Evolutionary conservation across 2,113 vertebrate genomes (phyloP).

Genomic region (Athene cunicularia): DNA sequence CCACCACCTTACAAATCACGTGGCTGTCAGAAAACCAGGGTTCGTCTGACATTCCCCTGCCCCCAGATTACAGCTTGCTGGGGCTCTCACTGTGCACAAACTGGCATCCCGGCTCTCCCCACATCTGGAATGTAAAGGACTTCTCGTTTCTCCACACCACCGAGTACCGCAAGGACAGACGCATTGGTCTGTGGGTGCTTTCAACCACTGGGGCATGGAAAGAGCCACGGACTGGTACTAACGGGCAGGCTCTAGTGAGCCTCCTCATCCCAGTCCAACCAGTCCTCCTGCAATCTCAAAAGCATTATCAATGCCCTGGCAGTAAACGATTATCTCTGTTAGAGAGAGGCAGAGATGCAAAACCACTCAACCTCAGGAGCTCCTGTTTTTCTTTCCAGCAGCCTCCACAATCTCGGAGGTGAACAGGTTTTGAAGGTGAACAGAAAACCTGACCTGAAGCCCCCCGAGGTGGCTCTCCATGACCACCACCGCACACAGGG

Average conservation of each 20-base stretch:
- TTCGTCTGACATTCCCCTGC: accelerated
- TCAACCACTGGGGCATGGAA: not conserved
- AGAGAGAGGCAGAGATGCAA: not conserved
- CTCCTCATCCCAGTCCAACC: not conserved
- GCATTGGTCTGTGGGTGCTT: not conserved
- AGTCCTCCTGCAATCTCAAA: not conserved
- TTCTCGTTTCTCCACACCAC: not conserved
- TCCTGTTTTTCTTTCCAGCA: not conserved
- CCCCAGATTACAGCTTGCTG: not conserved
- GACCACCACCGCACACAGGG: accelerated
- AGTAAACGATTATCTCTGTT: not conserved
- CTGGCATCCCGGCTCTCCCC: not conserved
- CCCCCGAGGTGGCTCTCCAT: not conserved
- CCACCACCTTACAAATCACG: not conserved
- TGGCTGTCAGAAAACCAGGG: not conserved
- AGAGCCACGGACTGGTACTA: not conserved
- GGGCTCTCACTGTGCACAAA: not conserved
- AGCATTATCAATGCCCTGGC: not conserved
- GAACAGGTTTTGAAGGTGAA: not conserved
- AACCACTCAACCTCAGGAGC: not conserved
- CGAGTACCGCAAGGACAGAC: not conserved
- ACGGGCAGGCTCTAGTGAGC: not conserved
- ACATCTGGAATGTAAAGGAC: not conserved
- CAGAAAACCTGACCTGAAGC: not conserved
- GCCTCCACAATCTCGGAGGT: not conserved